These are phyloP conservation scores for Ditylenchus dipsaci DNA, from an alignment of 1,140 invertebrate species.

Conservation along the genomic window DNA sequence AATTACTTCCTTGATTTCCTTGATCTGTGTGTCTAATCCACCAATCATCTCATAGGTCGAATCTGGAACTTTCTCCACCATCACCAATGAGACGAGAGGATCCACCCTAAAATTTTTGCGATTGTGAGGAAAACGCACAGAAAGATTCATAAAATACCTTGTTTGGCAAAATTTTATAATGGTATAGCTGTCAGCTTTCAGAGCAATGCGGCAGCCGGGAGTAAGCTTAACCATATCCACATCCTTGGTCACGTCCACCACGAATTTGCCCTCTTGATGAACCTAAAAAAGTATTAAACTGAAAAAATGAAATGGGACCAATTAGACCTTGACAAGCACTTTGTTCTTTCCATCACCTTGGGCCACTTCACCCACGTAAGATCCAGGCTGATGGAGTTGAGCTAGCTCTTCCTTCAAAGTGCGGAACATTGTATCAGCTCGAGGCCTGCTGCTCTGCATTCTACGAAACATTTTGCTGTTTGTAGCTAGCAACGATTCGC, in stretches of 20 bases:
- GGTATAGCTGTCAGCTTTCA: conserved; percentile 96
- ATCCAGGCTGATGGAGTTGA: conserved; percentile 94
- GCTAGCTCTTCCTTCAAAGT: conserved; percentile 90
- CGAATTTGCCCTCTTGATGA: conserved; percentile 99
- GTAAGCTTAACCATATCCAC: conserved; percentile 98
- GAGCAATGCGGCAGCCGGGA: conserved; percentile 90
- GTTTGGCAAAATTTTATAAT: conserved; percentile 96
- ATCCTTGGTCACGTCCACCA: conserved; percentile 98
- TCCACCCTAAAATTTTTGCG: conserved; percentile 69
- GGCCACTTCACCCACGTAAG: conserved; percentile 97
- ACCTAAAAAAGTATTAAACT: conserved; percentile 63
- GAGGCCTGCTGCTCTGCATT: conserved; percentile 95
- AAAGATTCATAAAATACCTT: conserved; percentile 67
- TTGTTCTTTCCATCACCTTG: conserved; percentile 99
- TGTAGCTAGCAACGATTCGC: conserved; percentile 77
- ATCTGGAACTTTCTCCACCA: conserved; percentile 99
- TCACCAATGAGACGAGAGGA: conserved; percentile 97
- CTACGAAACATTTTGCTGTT: conserved; percentile 94
- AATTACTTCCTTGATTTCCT: conserved; percentile 99
- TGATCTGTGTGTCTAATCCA: conserved; percentile 97
- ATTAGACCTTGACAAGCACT: conserved; percentile 81
- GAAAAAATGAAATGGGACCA: too few species aligned
- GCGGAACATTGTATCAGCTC: conserved; percentile 97
- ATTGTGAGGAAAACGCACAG: conserved; percentile 18
- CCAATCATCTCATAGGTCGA: conserved; percentile 99